Percentiles rank a stretch among this genome's conserved stretches.
phyloP scores from a whole-genome alignment of 2,113 vertebrate genomes.

The Perccottus glenii region DNA sequence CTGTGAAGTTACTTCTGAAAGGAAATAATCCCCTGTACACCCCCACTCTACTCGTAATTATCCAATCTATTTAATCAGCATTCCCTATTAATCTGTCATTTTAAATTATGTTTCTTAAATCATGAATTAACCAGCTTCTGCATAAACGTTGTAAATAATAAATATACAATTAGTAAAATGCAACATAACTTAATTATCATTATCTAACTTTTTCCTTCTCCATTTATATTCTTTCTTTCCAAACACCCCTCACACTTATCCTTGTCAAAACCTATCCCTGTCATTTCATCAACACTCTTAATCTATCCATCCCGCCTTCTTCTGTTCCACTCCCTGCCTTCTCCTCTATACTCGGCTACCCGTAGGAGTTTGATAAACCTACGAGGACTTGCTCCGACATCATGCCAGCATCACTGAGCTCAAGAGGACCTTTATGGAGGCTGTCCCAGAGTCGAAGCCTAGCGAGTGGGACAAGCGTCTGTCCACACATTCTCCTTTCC shows the following conservation, averaged over 20 bases:
- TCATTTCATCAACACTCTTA: neutral
- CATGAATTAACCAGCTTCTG: slow-evolving; percentile 52
- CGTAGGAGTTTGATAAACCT: slow-evolving; percentile 90
- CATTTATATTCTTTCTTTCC: slow-evolving; percentile 11
- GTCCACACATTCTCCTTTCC: slow-evolving; percentile 92
- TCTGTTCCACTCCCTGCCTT: neutral
- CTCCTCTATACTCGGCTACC: neutral
- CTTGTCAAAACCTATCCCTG: neutral
- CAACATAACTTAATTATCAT: slow-evolving; percentile 12
- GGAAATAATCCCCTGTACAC: no score
- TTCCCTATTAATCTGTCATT: no score
- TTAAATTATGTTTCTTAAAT: no score
- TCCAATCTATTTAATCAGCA: no score
- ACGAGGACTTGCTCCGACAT: slow-evolving; percentile 91
- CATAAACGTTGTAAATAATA: slow-evolving; percentile 43
- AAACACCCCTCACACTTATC: neutral
- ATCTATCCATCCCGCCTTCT: neutral
- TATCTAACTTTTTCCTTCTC: slow-evolving; percentile 16
- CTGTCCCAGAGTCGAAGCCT: slow-evolving; percentile 85
- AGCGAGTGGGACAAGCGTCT: slow-evolving; percentile 98
- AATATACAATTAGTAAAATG: neutral
- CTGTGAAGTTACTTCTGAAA: no score
- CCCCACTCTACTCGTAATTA: no score
- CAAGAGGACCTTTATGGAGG: slow-evolving; percentile 97
- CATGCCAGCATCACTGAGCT: slow-evolving; percentile 95